Conservation (phyloP, 2,888 invertebrate genomes). For the Plagodis dolabraria region DNA sequence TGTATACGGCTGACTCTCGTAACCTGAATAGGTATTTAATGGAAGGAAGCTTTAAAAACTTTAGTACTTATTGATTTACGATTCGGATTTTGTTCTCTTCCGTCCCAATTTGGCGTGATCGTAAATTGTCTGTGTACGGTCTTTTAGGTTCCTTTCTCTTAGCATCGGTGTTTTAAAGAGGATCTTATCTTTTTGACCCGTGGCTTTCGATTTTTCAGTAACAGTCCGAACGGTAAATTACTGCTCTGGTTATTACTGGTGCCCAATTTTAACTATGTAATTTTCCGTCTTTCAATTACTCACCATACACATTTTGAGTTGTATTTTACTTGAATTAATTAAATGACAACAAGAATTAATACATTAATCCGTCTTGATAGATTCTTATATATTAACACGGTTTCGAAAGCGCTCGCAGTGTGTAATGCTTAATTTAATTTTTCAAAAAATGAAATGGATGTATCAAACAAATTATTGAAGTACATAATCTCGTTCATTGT, state of each 20-base stretch:
- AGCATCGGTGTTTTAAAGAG: slow-evolving; percentile 51
- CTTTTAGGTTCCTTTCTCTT: slow-evolving; percentile 60
- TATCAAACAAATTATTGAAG: no score
- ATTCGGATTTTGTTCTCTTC: slow-evolving; percentile 43
- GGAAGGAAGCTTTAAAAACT: slow-evolving; percentile 48
- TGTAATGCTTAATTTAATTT: no score
- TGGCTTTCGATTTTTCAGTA: slow-evolving; percentile 52
- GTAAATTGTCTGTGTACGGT: slow-evolving; percentile 54
- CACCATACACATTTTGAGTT: no score
- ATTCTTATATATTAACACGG: no score
- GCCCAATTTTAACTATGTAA: no score
- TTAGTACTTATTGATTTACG: slow-evolving; percentile 53
- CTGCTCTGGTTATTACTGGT: slow-evolving; percentile 47
- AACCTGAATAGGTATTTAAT: slow-evolving; percentile 3
- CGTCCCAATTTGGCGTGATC: slow-evolving; percentile 46
- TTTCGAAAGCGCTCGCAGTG: no score
- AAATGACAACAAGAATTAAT: no score
- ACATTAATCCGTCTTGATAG: no score
- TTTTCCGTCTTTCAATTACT: no score
- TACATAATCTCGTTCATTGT: no score
- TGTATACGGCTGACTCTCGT: not conserved
- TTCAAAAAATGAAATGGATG: no score
- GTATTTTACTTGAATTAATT: no score
- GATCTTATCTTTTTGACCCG: slow-evolving; percentile 61
- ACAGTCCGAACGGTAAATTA: slow-evolving; percentile 58